A percentile compares a stretch with the other conserved stretches of the same genome.
Conservation (phyloP, 2,797 vertebrate species). For the Takifugu ocellatus region DNA sequence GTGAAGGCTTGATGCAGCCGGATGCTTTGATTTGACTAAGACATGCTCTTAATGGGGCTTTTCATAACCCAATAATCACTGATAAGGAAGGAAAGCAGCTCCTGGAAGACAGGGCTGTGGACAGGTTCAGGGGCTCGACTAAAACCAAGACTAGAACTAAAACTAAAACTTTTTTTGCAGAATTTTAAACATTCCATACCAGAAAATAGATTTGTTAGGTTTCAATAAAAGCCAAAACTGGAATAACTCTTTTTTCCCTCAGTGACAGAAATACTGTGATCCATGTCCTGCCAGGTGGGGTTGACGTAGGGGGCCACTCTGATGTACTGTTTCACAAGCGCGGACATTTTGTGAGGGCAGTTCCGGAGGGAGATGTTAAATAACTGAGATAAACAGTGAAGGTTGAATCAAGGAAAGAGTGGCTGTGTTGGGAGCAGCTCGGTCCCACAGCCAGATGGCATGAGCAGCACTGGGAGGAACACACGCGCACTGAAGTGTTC, state of each 20-base stretch:
- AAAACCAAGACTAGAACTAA: no score
- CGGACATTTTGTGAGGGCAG: no score
- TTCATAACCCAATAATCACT: slow-evolving; percentile 1
- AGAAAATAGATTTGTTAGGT: no score
- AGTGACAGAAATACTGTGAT: no score
- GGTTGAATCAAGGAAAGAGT: slow-evolving; percentile 14
- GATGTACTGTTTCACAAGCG: no score
- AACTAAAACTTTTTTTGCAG: no score
- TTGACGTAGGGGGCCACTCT: no score
- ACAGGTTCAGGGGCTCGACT: no score
- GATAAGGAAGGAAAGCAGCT: slow-evolving; percentile 10
- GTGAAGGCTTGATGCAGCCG: background rate
- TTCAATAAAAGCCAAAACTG: no score
- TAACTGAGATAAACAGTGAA: slow-evolving; percentile 8
- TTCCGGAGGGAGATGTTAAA: background rate
- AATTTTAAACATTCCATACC: no score
- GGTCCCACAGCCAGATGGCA: slow-evolving; percentile 64
- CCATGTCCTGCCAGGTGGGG: no score
- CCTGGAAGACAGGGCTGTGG: slow-evolving; percentile 1
- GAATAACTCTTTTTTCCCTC: no score
- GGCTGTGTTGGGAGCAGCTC: slow-evolving; percentile 24
- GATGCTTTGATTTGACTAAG: background rate
- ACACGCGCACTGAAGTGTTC: slow-evolving; percentile 30
- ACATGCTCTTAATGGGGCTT: background rate
- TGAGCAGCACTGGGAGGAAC: slow-evolving; percentile 17